phyloP scores from a whole-genome alignment of 2,888 invertebrate species.

The Allacma fusca region DNA sequence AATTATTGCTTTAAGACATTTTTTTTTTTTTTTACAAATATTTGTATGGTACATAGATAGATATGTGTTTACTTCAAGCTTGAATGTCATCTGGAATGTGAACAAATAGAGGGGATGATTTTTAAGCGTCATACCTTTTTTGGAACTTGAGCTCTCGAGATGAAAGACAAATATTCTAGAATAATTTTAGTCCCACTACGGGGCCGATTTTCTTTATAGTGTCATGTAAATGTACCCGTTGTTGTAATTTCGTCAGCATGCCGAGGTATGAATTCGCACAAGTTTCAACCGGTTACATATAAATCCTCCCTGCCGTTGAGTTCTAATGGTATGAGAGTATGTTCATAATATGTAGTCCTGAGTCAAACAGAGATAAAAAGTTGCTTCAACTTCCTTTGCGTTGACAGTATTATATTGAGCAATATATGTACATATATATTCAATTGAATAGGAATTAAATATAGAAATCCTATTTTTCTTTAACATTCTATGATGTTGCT shows the following conservation, averaged over 20 bases:
- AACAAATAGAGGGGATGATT: too few relatives aligned
- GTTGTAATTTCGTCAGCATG: too few relatives aligned
- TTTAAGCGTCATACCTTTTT: too few relatives aligned
- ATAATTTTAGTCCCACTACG: not conserved
- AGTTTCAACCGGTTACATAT: not conserved
- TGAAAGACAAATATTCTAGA: too few relatives aligned
- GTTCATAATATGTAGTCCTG: not conserved
- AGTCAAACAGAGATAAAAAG: not conserved
- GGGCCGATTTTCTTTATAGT: not conserved
- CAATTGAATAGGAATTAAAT: too few relatives aligned
- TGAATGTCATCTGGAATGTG: conserved; percentile 16
- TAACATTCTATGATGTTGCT: too few relatives aligned
- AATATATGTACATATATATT: not conserved
- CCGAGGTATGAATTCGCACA: not conserved
- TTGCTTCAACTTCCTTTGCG: not conserved
- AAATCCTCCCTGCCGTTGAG: too few relatives aligned
- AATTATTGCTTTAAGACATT: not conserved
- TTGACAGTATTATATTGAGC: not conserved
- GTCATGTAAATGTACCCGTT: not conserved
- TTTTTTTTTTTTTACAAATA: not conserved
- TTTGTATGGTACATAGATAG: not conserved
- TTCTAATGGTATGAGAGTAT: too few relatives aligned
- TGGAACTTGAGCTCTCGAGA: too few relatives aligned
- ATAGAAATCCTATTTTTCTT: not conserved
- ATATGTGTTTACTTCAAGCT: not conserved